phyloP scores from a whole-genome alignment of 2,113 vertebrate genomes.

The Oreotrochilus melanogaster region DNA sequence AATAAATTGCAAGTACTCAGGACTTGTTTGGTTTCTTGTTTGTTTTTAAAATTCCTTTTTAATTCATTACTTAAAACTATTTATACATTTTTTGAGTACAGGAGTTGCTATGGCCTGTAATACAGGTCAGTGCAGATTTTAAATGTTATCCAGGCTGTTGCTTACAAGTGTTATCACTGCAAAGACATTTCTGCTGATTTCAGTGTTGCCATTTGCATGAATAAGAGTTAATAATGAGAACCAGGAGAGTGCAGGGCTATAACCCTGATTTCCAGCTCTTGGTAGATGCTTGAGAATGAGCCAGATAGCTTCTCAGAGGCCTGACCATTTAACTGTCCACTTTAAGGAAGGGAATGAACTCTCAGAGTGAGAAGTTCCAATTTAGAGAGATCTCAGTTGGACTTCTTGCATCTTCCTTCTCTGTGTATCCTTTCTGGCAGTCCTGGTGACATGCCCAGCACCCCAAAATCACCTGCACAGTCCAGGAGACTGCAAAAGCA shows the following conservation, averaged over 20 bases:
- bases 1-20: not conserved
- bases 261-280: not conserved
- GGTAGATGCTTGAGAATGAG: not conserved
- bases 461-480: not conserved
- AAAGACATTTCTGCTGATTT: not conserved
- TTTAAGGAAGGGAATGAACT: not conserved
- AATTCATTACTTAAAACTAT: not conserved
- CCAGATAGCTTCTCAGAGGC: not conserved
- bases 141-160: not conserved
- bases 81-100: not conserved
- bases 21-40: not conserved
- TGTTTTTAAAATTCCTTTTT: not conserved
- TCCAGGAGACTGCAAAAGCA: not conserved
- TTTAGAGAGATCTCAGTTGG: not conserved
- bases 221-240: not conserved
- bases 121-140: not conserved
- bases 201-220: not conserved
- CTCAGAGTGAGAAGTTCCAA: not conserved
- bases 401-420: not conserved
- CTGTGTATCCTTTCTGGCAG: not conserved
- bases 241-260: not conserved
- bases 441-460: not conserved
- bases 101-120: not conserved
- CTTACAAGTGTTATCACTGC: not conserved
- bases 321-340: not conserved